Evolutionary conservation across 2,888 invertebrate genomes (phyloP), one percentile per base, ranked within the genome.

Genomic region (Yponomeuta malinellus): DNA sequence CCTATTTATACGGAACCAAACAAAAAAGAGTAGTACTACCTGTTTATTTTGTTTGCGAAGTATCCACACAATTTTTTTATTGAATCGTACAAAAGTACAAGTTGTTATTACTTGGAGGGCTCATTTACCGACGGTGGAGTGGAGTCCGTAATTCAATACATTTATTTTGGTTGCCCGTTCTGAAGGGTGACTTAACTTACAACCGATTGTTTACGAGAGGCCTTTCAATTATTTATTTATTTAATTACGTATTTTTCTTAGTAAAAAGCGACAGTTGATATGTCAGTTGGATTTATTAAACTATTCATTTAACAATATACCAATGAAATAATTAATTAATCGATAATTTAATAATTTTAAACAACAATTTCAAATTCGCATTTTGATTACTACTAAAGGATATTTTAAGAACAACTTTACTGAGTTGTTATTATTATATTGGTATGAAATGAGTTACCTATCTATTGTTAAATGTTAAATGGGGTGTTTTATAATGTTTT

Each of bases 71-170:
- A 15, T 12, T 59, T 43, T 48, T 68, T 48, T 43, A 23, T 59
- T 67, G 67, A 23, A 10, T 70, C 10, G 43, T 63, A 64, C 29
- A 70, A 70, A 64, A 33, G 63, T 70, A 23, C 33, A 69, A 52
- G 59, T 63, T 71, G 68, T 31, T 31, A 64, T 6, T 29, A 64
- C 52, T 63, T 68, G 68, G 68, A 68, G 59, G 52, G 37, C 23
- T 33, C 66, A 65, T 59, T 59, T 59, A 59, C 52, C 52, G 52
- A 15, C 52, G 52, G 52, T 59, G 52, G 52, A 59, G 52, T 59
- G 52, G 15, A 15, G 52, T 12, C 52, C 9, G 65, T 67, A 67
- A 67, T 67, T 67, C 67, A 43, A 43, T 67, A 67, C 37, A 67
- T 67, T 67, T 67, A 67, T 67, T 67, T 67, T 37, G 67, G 43